Conservation (phyloP, 2,888 invertebrate genomes). For the Andrena bicolor region DNA sequence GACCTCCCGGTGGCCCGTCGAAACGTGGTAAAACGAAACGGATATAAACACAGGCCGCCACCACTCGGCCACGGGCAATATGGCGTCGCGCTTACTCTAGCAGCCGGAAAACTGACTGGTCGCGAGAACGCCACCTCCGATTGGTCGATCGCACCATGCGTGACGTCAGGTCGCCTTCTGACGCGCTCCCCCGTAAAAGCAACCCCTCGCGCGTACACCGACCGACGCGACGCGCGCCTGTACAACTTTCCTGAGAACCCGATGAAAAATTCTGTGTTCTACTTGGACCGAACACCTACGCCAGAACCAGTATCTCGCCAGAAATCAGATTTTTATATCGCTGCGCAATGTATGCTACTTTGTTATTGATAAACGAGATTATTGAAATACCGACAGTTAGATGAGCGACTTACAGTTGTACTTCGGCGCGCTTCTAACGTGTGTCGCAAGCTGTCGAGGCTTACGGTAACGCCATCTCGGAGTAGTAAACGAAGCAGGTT, state of each 20-base stretch:
- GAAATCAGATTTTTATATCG: neutral
- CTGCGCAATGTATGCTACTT: neutral
- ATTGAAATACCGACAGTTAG: slow-evolving; percentile 36
- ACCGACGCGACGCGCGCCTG: neutral
- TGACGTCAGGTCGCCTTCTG: slow-evolving; percentile 86
- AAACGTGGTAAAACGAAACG: slow-evolving; percentile 73
- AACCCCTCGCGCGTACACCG: slow-evolving; percentile 52
- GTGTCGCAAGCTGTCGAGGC: slow-evolving; percentile 33
- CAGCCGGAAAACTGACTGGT: slow-evolving; percentile 84
- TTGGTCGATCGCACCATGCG: slow-evolving; percentile 87
- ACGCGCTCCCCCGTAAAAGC: slow-evolving; percentile 67
- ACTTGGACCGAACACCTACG: too few species aligned
- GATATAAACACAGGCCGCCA: slow-evolving; percentile 79
- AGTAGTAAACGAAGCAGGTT: neutral
- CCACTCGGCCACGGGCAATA: slow-evolving; percentile 78
- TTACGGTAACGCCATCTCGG: slow-evolving; percentile 14
- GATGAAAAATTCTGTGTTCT: neutral
- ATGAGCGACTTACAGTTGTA: neutral
- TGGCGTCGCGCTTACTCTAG: slow-evolving; percentile 80
- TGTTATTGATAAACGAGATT: neutral
- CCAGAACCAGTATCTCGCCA: too few species aligned
- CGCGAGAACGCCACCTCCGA: slow-evolving; percentile 86
- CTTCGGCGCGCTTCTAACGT: neutral
- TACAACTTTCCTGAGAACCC: neutral
- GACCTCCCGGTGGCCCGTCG: slow-evolving; percentile 67